Evolutionary conservation across 2,113 vertebrate species (phyloP), one percentile per base, ranked within the genome.

Genomic region (Eira barbara): DNA sequence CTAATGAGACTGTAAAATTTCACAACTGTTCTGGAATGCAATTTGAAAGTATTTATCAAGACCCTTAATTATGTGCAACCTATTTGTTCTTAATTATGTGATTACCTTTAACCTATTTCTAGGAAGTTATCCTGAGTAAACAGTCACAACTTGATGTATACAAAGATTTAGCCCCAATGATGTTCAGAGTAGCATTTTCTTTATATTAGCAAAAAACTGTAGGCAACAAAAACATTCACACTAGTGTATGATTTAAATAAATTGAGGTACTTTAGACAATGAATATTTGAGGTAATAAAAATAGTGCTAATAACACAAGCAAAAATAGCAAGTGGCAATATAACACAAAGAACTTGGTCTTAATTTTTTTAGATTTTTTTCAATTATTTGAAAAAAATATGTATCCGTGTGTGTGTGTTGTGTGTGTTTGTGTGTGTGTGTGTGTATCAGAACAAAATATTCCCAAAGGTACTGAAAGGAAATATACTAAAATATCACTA

Each of bases 251-350:
- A 93, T 81, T 81, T 86, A 86, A 95, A 93, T 93, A 57, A 31
- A 63, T 79, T 90, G 31, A 86, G 74, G 18, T 39, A 93, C 18
- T 69, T 76, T 39, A 96, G 29, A 82, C 18, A 93, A 92, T 47
- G 34, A 79, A 74, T 65, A 79, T 85, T 80, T 89, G n/a, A 90
- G 57, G 85, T 59, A 81, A 67, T 92, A 86, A 92, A 92, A 96
- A 42, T 39, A 95, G 74, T 93, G 15, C 20, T 74, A 93, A 65
- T 86, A 36, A 59, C 42, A 71, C 39, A 34, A 81, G 29, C 59
- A 34, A 87, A 97, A 91, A 87, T 12, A 79, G 20, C 55, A 69
- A 73, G 39, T 59, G 39, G 73, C 57, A 78, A 42, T 29, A 47
- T 67, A 81, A n/a, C 12, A 31, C 10, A 14, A 25, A 65, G 29